Conservation (phyloP, 2,113 vertebrate genomes). For the Grammomys surdaster region DNA sequence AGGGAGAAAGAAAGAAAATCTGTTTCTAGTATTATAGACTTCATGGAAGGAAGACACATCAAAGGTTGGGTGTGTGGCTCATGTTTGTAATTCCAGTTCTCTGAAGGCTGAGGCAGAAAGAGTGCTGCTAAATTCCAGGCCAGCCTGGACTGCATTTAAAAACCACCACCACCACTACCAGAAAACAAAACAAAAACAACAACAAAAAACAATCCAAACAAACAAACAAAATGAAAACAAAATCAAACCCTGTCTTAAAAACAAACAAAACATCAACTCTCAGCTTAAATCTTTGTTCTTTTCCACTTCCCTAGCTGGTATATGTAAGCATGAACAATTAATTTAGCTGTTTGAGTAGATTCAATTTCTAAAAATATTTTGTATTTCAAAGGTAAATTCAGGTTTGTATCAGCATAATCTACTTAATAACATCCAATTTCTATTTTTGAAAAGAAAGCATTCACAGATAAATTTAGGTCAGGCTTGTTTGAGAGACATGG, state of each 20-base stretch:
- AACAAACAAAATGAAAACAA: too few relatives aligned
- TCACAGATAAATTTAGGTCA: neutral
- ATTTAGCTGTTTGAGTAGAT: conserved; percentile 3
- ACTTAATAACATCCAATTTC: neutral
- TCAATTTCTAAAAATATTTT: neutral
- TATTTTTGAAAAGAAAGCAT: conserved; percentile 1
- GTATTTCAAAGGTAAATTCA: conserved; percentile 21
- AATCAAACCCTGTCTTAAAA: neutral
- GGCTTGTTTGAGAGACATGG: neutral
- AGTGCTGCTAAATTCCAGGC: neutral
- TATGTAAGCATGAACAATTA: neutral
- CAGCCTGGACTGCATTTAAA: neutral
- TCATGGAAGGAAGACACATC: neutral
- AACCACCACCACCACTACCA: neutral
- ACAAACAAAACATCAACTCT: neutral
- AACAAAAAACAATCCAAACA: neutral
- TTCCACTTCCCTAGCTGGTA: conserved; percentile 25
- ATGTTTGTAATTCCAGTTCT: neutral
- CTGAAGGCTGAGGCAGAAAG: neutral
- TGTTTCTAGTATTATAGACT: neutral
- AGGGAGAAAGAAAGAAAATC: neutral
- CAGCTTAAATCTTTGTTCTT: conserved; percentile 23
- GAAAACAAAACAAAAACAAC: neutral
- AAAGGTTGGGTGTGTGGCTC: neutral
- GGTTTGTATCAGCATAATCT: neutral